Conservation (phyloP, 23 tunicate species). For the Phallusia fumigata region DNA sequence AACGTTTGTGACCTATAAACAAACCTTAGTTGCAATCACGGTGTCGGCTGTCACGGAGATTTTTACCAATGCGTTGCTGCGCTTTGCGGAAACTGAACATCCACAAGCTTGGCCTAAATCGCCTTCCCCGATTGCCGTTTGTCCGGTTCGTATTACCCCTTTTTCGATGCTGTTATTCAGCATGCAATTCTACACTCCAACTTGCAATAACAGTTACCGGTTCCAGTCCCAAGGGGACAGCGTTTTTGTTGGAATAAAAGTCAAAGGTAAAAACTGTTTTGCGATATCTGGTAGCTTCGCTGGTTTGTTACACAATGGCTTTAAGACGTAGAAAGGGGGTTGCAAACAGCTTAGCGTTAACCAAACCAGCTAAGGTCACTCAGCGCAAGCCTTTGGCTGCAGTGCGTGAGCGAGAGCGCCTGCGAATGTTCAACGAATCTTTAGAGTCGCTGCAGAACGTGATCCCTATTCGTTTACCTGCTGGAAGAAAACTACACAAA, state of each 20-base stretch:
- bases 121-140: not conserved
- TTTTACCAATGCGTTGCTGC: not conserved
- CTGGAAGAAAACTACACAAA: conserved; percentile 84
- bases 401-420: conserved; percentile 53
- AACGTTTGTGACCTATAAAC: too few relatives aligned
- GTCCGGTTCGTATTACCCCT: not conserved
- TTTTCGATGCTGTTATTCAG: not conserved
- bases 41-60: not conserved
- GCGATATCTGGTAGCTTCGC: too few relatives aligned
- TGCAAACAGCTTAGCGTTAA: not conserved
- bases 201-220: not conserved
- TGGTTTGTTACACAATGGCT: too few relatives aligned
- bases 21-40: not conserved
- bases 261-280: too few relatives aligned
- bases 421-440: conserved; percentile 64
- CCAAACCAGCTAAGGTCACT: not conserved
- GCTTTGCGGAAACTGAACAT: not conserved
- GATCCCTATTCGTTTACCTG: conserved; percentile 66
- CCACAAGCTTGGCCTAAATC: conserved; percentile 5
- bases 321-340: not conserved
- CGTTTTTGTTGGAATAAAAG: too few relatives aligned
- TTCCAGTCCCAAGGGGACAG: not conserved
- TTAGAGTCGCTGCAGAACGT: conserved; percentile 50
- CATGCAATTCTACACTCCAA: not conserved
- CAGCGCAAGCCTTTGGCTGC: conserved; percentile 56